Evolutionary conservation across 2,113 vertebrate genomes (phyloP).

Genomic region (Hippoglossus stenolepis): DNA sequence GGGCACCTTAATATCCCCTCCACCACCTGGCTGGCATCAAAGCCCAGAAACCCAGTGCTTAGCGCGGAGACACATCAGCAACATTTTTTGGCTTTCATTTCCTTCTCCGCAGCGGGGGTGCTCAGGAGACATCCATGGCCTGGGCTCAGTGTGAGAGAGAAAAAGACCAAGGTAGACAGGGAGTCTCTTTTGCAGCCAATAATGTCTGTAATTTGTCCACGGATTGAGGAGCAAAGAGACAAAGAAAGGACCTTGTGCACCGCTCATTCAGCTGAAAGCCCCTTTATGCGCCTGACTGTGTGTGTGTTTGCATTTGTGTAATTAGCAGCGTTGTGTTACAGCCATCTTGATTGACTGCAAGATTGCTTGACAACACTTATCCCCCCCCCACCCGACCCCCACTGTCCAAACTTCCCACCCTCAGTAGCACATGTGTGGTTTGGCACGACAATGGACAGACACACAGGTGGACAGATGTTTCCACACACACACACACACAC

Average conservation of each 20-base stretch:
- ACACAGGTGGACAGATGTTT: slow-evolving; percentile 47
- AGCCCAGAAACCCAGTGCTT: slow-evolving; percentile 54
- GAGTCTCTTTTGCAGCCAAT: slow-evolving; percentile 56
- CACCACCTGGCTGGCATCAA: slow-evolving; percentile 71
- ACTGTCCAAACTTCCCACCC: not conserved
- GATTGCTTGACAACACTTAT: slow-evolving; percentile 35
- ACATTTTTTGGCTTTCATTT: slow-evolving; percentile 74
- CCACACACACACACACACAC: slow-evolving; percentile 1
- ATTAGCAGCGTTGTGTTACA: slow-evolving; percentile 59
- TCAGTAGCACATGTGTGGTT: slow-evolving; percentile 48
- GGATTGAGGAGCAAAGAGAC: slow-evolving; percentile 47
- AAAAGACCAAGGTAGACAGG: slow-evolving; percentile 48
- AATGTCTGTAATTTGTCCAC: slow-evolving; percentile 68
- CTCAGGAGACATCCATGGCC: slow-evolving; percentile 43
- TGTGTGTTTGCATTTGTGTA: slow-evolving; percentile 34
- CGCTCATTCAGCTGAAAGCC: slow-evolving; percentile 36
- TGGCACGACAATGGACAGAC: slow-evolving; percentile 24
- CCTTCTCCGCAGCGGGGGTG: slow-evolving; percentile 57
- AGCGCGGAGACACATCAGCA: slow-evolving; percentile 64
- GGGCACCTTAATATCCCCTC: slow-evolving; percentile 59
- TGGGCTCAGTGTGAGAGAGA: slow-evolving; percentile 35
- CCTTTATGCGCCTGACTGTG: slow-evolving; percentile 17
- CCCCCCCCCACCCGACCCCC: not conserved
- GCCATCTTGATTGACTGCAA: slow-evolving; percentile 38
- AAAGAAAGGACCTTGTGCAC: slow-evolving; percentile 43